Base-by-base conservation (phyloP, 2,113 vertebrate genomes). In the Glaucidium brasilianum region DNA sequence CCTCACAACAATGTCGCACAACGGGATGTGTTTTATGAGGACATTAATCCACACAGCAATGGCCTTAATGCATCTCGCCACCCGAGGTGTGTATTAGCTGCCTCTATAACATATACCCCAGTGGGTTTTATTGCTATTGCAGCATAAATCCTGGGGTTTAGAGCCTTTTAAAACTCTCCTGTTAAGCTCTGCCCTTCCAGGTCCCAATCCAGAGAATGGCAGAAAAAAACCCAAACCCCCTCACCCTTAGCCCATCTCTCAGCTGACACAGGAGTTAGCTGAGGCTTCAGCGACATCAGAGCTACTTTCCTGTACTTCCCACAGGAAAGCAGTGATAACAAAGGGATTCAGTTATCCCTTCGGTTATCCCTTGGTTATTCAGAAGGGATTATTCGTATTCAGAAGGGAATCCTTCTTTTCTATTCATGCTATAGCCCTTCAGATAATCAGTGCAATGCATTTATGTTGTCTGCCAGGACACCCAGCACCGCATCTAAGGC, bases 51-150 rank as follows among this genome's bases (percentile, higher is more conserved):
- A 37, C 79, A 32, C 79, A 81, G 95, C 95, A 35, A 77, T 14
- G 85, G 83, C 76, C 90, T 68, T 56, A 30, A 75, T 75, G 90
- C 35, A 2, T 37, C 92, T 91, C 68, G 52, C 91, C 92, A 95
- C 88, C 96, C 58, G 49, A 94, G 72, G 88, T 92, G 88, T 84
- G 69, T 72, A 19, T 81, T 91, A 94, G 94, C 93, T 96, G 95
- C 80, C 88, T 92, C 69, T 71, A 13, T 66, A 94, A 92, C 66
- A 17, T 37, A 71, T 32, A 87, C 45, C 73, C 86, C 76, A 50
- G 77, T n/a, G 77, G 73, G 62, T 56, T 94, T 95, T 92, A 92
- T 50, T 89, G 86, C 69, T 91, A 10, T 45, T 89, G 83, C 80
- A 53, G 79, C 62, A 60, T 64, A 78, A 95, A 78, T 92, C 91